Percentiles rank a stretch among this genome's conserved stretches.
Conservation (phyloP, 2,113 vertebrate genomes). For the Meriones unguiculatus region DNA sequence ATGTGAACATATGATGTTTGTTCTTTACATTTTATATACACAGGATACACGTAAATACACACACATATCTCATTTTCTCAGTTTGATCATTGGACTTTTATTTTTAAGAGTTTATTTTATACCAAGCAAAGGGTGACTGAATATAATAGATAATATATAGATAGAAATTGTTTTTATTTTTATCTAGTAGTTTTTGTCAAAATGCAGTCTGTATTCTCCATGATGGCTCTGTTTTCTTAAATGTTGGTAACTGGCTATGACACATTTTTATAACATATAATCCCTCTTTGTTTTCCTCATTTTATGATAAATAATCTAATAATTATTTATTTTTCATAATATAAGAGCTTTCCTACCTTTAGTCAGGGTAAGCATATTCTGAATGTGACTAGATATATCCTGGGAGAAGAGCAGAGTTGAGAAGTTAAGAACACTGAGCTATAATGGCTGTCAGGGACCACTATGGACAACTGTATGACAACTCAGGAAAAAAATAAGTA, state of each 20-base stretch:
- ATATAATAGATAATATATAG: neutral
- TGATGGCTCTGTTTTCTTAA: neutral
- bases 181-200: slow-evolving; percentile 25
- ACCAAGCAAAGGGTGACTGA: neutral
- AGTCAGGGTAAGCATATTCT: neutral
- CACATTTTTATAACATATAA: neutral
- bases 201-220: neutral
- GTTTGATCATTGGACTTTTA: neutral
- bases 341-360: neutral
- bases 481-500: neutral
- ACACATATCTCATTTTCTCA: neutral
- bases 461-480: neutral
- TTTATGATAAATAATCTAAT: neutral
- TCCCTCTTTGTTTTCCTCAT: neutral
- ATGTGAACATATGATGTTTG: neutral
- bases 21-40: neutral
- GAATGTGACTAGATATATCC: neutral
- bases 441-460: neutral
- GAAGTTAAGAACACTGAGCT: neutral
- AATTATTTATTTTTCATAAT: no score
- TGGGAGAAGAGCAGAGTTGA: neutral
- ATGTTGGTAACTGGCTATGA: neutral
- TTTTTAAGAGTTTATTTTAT: neutral
- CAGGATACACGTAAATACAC: neutral
- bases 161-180: neutral